Conservation (phyloP, 1,140 invertebrate genomes). For the Zaprionus taronus region DNA sequence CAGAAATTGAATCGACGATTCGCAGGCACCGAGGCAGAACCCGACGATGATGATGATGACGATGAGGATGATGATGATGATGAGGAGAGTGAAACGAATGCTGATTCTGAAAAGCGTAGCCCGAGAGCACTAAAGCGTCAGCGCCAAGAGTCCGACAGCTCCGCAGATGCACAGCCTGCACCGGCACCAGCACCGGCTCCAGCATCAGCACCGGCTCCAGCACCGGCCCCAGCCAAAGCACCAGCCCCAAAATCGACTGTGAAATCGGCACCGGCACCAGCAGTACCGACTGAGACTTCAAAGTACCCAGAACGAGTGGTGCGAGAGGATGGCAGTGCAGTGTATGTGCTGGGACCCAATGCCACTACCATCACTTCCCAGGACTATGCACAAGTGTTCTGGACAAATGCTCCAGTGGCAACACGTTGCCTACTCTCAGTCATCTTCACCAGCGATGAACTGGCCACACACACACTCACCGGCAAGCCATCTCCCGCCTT, state of each 20-base stretch:
- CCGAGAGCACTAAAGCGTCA: neutral
- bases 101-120: neutral
- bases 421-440: constrained; percentile 76
- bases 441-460: constrained; percentile 74
- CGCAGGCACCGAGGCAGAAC: constrained; percentile 26
- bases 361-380: constrained; percentile 68
- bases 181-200: neutral
- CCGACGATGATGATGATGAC: neutral
- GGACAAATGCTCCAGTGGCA: constrained; percentile 72
- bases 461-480: constrained; percentile 84
- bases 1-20: constrained; percentile 61
- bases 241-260: no score
- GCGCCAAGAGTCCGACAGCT: neutral
- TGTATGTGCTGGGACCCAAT: constrained; percentile 75
- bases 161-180: neutral
- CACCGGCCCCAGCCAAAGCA: no score
- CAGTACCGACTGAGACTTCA: no score
- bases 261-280: no score
- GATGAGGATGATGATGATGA: neutral
- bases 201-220: neutral
- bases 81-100: neutral
- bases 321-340: constrained; percentile 31
- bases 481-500: constrained; percentile 84
- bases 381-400: constrained; percentile 70
- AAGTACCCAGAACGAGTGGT: constrained; percentile 50